Percentiles rank a stretch among this genome's conserved stretches.
Evolutionary conservation across 2,113 vertebrate species (phyloP).

Genomic region (Eublepharis macularius): DNA sequence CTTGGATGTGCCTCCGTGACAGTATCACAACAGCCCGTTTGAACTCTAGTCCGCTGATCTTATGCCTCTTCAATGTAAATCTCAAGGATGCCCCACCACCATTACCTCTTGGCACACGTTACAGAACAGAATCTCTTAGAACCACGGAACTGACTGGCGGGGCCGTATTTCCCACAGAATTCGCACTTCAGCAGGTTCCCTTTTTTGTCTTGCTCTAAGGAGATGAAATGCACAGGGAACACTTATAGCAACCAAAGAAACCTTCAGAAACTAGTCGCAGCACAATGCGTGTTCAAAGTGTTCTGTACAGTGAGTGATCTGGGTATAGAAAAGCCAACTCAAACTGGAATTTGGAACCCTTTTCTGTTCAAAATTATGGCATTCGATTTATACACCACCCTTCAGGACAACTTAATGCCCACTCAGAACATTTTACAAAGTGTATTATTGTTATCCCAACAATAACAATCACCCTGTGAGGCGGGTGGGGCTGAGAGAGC

Average conservation of each 20-base stretch:
- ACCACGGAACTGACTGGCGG: constrained; percentile 90
- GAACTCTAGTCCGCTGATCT: too few relatives aligned
- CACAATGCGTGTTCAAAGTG: not conserved
- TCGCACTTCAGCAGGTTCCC: constrained; percentile 90
- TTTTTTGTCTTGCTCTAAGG: constrained; percentile 80
- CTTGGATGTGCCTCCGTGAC: too few relatives aligned
- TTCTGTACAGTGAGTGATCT: not conserved
- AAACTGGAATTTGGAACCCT: not conserved
- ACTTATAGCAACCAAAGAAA: constrained; percentile 17
- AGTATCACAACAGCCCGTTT: too few relatives aligned
- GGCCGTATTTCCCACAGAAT: constrained; percentile 92
- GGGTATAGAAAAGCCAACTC: not conserved
- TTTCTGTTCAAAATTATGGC: not conserved
- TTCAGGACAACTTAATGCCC: too few relatives aligned
- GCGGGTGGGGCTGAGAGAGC: too few relatives aligned
- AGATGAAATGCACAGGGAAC: constrained; percentile 53
- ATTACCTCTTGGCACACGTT: constrained; percentile 96
- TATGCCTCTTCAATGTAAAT: not conserved
- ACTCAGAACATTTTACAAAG: too few relatives aligned
- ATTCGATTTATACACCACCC: too few relatives aligned
- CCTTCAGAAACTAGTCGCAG: not conserved
- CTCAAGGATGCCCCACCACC: not conserved
- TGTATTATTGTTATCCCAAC: too few relatives aligned
- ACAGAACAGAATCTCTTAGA: constrained; percentile 98
- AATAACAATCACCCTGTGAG: too few relatives aligned